Conservation (phyloP, 2,888 invertebrate genomes). For the Idaea aversata region DNA sequence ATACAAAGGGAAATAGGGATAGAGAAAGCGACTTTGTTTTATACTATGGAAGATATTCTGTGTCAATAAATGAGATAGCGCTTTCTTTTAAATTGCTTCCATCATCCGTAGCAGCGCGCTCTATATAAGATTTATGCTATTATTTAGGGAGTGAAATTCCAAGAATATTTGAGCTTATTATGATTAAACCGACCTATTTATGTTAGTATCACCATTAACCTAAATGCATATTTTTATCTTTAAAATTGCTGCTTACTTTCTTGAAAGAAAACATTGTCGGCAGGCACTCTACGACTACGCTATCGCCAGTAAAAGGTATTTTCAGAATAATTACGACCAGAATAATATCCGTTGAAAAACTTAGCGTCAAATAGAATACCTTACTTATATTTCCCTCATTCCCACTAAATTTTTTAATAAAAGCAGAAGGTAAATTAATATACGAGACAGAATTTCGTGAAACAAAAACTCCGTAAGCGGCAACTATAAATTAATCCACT, state of each 20-base stretch:
- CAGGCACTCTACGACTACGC: not conserved
- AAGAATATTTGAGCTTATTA: no score
- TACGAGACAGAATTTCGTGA: conserved; percentile 21
- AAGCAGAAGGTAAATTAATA: conserved; percentile 30
- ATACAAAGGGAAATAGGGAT: no score
- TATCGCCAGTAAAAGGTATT: not conserved
- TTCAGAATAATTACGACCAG: not conserved
- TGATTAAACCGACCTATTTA: not conserved
- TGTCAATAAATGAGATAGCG: no score
- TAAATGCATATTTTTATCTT: not conserved
- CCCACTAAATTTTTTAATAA: conserved; percentile 20
- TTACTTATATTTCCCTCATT: not conserved
- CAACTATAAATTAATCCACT: conserved; percentile 43
- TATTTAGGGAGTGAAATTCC: not conserved
- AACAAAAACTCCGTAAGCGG: conserved; percentile 36
- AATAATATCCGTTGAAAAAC: not conserved
- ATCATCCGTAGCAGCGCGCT: not conserved
- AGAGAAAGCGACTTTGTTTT: no score
- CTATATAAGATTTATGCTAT: not conserved
- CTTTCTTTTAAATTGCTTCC: not conserved
- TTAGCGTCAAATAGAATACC: not conserved
- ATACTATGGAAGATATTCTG: no score
- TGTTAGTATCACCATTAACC: not conserved
- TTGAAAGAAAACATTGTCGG: not conserved
- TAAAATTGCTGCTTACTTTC: not conserved